These are phyloP conservation scores for Aldrovandia affinis DNA, from an alignment of 2,797 vertebrate species.

Conservation along the genomic window DNA sequence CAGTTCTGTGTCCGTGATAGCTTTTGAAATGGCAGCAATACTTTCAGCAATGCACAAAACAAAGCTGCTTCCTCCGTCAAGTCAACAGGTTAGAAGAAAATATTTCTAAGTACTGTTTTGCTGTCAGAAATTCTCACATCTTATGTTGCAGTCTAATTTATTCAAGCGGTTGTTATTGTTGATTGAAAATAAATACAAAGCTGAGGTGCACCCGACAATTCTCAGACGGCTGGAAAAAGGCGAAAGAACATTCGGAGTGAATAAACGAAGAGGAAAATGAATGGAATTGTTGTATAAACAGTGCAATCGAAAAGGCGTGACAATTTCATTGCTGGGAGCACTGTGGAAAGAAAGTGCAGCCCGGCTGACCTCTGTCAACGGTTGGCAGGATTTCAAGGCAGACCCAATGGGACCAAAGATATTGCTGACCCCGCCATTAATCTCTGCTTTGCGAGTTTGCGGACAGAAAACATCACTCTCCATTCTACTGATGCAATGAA, in stretches of 20 bases:
- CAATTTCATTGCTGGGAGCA: conserved; percentile 50
- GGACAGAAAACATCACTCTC: conserved; percentile 55
- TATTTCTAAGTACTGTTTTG: neutral
- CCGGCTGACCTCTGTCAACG: conserved; percentile 58
- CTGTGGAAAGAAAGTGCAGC: conserved; percentile 41
- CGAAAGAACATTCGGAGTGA: conserved; percentile 10
- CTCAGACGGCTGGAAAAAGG: conserved; percentile 6
- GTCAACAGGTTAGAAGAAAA: conserved; percentile 8
- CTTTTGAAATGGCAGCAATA: neutral
- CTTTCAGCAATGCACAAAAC: neutral
- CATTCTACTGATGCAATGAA: conserved; percentile 59
- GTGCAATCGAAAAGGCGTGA: conserved; percentile 51
- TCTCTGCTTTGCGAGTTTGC: conserved; percentile 56
- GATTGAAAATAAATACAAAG: conserved; percentile 16
- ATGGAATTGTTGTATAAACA: conserved; percentile 50
- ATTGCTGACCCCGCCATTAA: conserved; percentile 63
- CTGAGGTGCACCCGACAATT: neutral
- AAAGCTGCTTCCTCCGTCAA: neutral
- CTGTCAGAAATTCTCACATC: neutral
- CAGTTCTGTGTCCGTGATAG: neutral
- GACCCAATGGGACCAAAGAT: conserved; percentile 54
- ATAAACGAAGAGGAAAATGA: conserved; percentile 33
- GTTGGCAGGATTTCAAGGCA: conserved; percentile 59
- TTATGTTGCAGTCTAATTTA: neutral
- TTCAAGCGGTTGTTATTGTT: conserved; percentile 15